phyloP scores from a whole-genome alignment of 2,888 invertebrate species.

The Morpho helenor region DNA sequence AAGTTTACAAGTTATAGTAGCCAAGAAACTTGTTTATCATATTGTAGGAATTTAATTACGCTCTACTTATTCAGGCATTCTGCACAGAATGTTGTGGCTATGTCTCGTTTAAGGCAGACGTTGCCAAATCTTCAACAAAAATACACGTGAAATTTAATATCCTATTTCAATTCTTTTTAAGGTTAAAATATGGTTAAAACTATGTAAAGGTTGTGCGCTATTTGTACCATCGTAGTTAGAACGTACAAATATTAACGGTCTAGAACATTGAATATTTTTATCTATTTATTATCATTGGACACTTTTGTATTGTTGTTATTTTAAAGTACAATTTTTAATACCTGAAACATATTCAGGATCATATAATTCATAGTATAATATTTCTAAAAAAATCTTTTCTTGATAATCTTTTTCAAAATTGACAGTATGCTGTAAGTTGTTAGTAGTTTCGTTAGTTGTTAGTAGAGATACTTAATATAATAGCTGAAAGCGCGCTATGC shows the following conservation, averaged over 20 bases:
- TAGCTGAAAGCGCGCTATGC: no score
- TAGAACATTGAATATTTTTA: no score
- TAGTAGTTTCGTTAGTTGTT: neutral
- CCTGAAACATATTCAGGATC: no score
- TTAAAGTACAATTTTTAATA: no score
- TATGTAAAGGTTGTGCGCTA: no score
- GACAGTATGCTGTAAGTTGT: no score
- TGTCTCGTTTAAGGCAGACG: neutral
- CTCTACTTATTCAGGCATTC: slow-evolving; percentile 5
- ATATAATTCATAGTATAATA: no score
- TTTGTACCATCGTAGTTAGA: no score
- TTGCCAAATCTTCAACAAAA: neutral
- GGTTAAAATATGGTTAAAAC: no score
- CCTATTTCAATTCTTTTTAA: neutral
- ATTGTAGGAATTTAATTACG: slow-evolving; percentile 7
- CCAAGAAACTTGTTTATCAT: slow-evolving; percentile 6
- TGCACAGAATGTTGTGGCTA: slow-evolving; percentile 6
- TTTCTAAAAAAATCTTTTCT: no score
- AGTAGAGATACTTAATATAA: neutral
- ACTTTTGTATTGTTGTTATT: neutral
- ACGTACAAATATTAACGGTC: no score
- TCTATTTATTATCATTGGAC: neutral
- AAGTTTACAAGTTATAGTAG: slow-evolving; percentile 2
- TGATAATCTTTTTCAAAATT: no score
- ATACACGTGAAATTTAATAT: neutral